A percentile compares a stretch with the other conserved stretches of the same genome.
phyloP scores from a whole-genome alignment of 2,888 invertebrate species.

The Drosophila pullipes region DNA sequence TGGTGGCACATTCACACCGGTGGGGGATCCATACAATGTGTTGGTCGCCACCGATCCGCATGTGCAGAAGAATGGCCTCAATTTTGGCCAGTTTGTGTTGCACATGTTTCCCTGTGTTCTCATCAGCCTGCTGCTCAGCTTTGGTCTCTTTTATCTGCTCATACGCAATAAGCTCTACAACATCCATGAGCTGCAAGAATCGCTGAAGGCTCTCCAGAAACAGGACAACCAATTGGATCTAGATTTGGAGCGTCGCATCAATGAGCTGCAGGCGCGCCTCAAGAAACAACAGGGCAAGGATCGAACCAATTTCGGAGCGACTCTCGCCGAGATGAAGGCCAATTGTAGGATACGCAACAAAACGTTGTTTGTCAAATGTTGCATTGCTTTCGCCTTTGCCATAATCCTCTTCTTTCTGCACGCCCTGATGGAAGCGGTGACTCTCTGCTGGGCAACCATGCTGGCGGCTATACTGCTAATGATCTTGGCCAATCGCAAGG shows the following conservation, averaged over 20 bases:
- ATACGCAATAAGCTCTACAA: conserved; percentile 88
- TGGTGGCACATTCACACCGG: conserved; percentile 94
- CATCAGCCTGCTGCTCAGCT: conserved; percentile 87
- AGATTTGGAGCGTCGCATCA: not conserved
- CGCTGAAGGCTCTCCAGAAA: conserved; percentile 93
- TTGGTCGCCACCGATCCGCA: conserved; percentile 78
- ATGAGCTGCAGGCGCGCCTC: not conserved
- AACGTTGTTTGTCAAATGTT: conserved; percentile 90
- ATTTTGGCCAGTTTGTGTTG: conserved; percentile 91
- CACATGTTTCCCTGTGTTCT: conserved; percentile 92
- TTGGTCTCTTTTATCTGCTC: conserved; percentile 89
- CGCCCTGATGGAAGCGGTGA: conserved; percentile 89
- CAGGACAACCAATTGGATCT: conserved; percentile 69
- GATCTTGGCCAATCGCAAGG: conserved; percentile 90
- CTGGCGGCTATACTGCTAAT: conserved; percentile 92
- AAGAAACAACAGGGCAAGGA: conserved; percentile 66
- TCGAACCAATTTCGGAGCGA: conserved; percentile 87
- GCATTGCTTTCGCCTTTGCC: conserved; percentile 89
- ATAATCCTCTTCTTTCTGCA: conserved; percentile 92
- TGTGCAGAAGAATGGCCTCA: conserved; percentile 87
- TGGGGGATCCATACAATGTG: conserved; percentile 92
- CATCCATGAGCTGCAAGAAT: conserved; percentile 90
- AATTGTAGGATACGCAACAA: conserved; percentile 93
- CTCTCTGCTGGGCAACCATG: conserved; percentile 94
- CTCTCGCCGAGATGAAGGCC: conserved; percentile 86